Percentiles rank a stretch among this genome's conserved stretches.
These are phyloP conservation scores for Odontocerum albicorne DNA, from an alignment of 2,888 invertebrate genomes.

Conservation along the genomic window DNA sequence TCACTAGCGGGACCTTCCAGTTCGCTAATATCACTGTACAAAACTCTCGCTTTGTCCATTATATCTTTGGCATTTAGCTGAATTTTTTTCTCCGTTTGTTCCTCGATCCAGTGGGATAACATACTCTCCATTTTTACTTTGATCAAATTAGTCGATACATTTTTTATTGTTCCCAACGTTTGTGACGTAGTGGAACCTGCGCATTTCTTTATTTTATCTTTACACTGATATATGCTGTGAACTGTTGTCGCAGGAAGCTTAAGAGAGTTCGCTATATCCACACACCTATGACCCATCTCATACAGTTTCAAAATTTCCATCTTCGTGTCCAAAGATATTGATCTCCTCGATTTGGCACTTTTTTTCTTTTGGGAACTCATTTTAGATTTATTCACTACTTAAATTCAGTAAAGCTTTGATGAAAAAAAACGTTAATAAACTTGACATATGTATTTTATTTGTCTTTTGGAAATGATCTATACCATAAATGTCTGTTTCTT, in stretches of 20 bases:
- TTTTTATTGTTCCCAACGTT: neutral
- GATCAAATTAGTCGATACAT: neutral
- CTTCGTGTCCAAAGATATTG: slow-evolving; percentile 9
- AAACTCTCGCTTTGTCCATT: slow-evolving; percentile 12
- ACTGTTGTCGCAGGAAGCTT: slow-evolving; percentile 9
- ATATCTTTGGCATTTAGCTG: neutral
- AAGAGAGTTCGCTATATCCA: neutral
- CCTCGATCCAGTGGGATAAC: slow-evolving; percentile 9
- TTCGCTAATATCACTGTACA: slow-evolving; percentile 8
- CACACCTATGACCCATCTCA: neutral
- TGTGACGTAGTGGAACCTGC: neutral
- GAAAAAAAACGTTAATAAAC: too few species aligned
- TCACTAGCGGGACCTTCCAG: slow-evolving; percentile 1
- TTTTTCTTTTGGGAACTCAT: slow-evolving; percentile 5
- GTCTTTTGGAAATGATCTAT: too few species aligned
- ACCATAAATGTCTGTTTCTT: too few species aligned
- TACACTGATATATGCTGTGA: slow-evolving; percentile 1
- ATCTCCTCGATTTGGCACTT: neutral
- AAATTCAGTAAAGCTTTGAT: too few species aligned
- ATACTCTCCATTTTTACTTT: slow-evolving; percentile 18
- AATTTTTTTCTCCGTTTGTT: neutral
- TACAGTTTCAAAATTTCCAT: slow-evolving; percentile 10
- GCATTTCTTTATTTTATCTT: slow-evolving; percentile 5
- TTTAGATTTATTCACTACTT: too few species aligned
- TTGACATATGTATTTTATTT: too few species aligned